A percentile compares a stretch with the other conserved stretches of the same genome.
Conservation (phyloP, 2,888 invertebrate genomes). For the Conus canariensis region DNA sequence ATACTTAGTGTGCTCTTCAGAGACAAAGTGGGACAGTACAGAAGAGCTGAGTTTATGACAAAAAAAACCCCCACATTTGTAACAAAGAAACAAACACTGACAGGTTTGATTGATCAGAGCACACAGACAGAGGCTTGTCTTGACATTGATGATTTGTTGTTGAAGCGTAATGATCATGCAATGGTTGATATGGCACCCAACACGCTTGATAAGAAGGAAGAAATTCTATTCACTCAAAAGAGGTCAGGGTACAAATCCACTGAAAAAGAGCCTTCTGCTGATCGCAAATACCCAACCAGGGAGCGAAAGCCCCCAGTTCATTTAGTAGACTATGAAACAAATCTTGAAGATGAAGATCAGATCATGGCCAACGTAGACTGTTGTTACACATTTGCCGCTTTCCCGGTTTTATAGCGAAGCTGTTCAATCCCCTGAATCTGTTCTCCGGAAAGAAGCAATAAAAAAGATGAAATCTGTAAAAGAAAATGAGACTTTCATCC, state of each 20-base stretch:
- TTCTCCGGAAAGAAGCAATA: conserved; percentile 39
- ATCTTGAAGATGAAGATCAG: conserved; percentile 39
- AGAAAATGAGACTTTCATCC: conserved; percentile 40
- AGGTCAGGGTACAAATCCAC: not conserved
- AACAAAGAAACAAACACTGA: conserved; percentile 34
- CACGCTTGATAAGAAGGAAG: conserved; percentile 20
- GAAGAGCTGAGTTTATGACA: conserved; percentile 43
- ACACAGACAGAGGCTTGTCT: not conserved
- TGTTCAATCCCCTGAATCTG: conserved; percentile 32
- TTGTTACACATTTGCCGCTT: conserved; percentile 46
- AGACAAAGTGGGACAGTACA: conserved; percentile 21
- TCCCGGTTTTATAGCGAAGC: conserved; percentile 47
- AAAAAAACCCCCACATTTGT: conserved; percentile 43
- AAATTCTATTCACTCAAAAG: not conserved
- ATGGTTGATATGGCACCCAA: not conserved
- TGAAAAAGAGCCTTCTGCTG: not conserved
- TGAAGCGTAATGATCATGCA: not conserved
- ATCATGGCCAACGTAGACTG: conserved; percentile 45
- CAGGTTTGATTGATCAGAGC: not conserved
- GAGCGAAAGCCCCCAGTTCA: not conserved
- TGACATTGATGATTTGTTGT: not conserved
- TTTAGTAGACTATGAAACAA: conserved; percentile 3
- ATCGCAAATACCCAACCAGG: not conserved
- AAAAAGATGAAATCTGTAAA: conserved; percentile 48
- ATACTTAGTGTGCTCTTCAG: conserved; percentile 44